phyloP scores from a whole-genome alignment of 2,888 invertebrate species.

The Cantharis flavilabris region DNA sequence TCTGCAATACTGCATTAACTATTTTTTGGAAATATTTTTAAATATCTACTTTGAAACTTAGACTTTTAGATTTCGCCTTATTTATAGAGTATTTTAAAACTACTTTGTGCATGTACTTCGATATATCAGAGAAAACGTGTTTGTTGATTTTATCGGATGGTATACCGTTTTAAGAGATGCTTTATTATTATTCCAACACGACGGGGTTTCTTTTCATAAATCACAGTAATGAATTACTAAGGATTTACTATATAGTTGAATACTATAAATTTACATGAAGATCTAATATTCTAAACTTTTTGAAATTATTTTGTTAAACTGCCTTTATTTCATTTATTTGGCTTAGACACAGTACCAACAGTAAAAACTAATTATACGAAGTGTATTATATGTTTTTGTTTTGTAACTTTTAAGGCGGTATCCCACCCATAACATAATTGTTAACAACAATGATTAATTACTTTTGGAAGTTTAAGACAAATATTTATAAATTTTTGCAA shows the following conservation, averaged over 20 bases:
- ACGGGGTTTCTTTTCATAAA: background rate
- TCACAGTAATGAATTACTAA: background rate
- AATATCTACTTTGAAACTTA: background rate
- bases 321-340: too few species aligned
- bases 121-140: background rate
- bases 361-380: too few species aligned
- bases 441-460: conserved; percentile 17
- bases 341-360: too few species aligned
- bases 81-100: background rate
- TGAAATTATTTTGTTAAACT: background rate
- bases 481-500: conserved; percentile 22
- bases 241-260: background rate
- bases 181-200: background rate
- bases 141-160: background rate
- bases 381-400: too few species aligned
- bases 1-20: too few species aligned
- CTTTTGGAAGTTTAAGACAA: conserved; percentile 16
- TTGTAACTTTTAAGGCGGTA: too few species aligned
- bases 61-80: conserved; percentile 18
- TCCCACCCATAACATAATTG: background rate
- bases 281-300: background rate
- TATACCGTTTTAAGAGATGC: background rate
- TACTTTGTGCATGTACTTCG: conserved; percentile 3
- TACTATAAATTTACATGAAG: background rate
- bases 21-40: too few species aligned